A percentile compares a stretch with the other conserved stretches of the same genome.
Evolutionary conservation across 2,113 vertebrate genomes (phyloP).

Genomic region (Oryzias curvinotus): DNA sequence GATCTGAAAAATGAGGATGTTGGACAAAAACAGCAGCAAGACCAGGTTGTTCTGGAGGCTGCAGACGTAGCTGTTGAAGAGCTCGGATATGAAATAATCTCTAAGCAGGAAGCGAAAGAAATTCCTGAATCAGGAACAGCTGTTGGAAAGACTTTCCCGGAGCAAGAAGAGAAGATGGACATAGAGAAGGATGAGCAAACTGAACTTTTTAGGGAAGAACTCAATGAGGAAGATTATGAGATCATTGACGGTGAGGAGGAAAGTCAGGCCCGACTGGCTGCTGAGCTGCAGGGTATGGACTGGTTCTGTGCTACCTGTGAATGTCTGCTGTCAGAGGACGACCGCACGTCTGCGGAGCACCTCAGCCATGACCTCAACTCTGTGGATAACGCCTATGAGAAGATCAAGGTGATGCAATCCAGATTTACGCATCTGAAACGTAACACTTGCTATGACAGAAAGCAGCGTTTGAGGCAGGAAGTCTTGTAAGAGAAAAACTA

Average conservation of each 20-base stretch:
- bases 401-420: conserved; percentile 81
- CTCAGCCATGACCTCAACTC: conserved; percentile 81
- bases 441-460: no score
- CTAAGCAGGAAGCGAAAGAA: conserved; percentile 77
- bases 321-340: conserved; percentile 82
- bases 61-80: conserved; percentile 77
- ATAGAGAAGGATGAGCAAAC: conserved; percentile 19
- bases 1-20: conserved; percentile 23
- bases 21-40: conserved; percentile 7
- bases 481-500: background rate
- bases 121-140: conserved; percentile 53
- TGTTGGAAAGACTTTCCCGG: conserved; percentile 13
- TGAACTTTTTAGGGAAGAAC: conserved; percentile 50
- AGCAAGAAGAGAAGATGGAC: conserved; percentile 17
- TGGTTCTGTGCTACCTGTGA: conserved; percentile 88
- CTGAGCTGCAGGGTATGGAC: conserved; percentile 80
- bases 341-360: conserved; percentile 80
- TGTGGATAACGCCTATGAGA: conserved; percentile 82
- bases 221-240: conserved; percentile 77
- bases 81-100: conserved; percentile 82
- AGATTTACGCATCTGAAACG: background rate
- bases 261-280: conserved; percentile 73
- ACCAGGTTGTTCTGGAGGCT: conserved; percentile 18
- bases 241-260: conserved; percentile 80
- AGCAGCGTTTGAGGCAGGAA: no score